Conservation (phyloP, 2,113 vertebrate genomes). For the Eleginops maclovinus region DNA sequence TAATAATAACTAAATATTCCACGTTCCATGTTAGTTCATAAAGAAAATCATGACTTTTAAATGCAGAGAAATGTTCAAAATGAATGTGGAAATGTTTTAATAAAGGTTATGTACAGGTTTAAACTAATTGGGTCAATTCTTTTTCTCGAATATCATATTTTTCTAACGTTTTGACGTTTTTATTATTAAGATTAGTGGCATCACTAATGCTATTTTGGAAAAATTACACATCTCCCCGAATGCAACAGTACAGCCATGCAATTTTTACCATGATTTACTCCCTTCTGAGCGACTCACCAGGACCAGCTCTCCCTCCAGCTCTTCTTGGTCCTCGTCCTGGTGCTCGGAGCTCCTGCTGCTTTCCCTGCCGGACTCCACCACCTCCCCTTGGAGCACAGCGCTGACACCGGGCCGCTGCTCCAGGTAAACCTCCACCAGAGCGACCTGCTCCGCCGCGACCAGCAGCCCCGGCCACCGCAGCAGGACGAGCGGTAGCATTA, state of each 20-base stretch:
- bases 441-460: constrained; percentile 75
- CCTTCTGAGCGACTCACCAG: constrained; percentile 70
- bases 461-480: constrained; percentile 61
- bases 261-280: accelerated
- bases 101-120: no score
- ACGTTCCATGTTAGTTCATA: not conserved
- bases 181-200: not conserved
- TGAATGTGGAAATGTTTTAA: not conserved
- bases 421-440: constrained; percentile 81
- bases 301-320: constrained; percentile 78
- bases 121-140: not conserved
- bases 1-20: not conserved
- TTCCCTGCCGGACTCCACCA: constrained; percentile 73
- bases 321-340: constrained; percentile 38
- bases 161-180: not conserved
- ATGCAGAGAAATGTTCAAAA: not conserved
- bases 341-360: constrained; percentile 36
- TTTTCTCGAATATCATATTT: not conserved
- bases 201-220: not conserved
- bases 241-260: not conserved
- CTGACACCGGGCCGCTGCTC: constrained; percentile 66
- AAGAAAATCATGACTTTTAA: not conserved
- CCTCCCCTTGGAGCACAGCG: constrained; percentile 79
- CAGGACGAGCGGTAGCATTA: constrained; percentile 56
- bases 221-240: not conserved